These are phyloP conservation scores for Zoanthus sociatus DNA, from an alignment of 92 coral and sea anemone species.

Conservation along the genomic window DNA sequence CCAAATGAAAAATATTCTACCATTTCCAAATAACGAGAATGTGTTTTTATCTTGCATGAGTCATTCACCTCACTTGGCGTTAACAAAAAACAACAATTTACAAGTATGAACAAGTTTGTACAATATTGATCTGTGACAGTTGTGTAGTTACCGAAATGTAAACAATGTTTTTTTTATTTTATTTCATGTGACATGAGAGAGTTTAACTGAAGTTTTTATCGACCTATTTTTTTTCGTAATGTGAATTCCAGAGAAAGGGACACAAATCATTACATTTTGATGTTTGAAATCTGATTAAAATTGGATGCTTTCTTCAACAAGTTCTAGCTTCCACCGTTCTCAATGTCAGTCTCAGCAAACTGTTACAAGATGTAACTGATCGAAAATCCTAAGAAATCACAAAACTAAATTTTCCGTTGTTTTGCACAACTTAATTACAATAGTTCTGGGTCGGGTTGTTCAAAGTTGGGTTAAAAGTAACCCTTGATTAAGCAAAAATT, in stretches of 20 bases:
- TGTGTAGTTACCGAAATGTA: neutral
- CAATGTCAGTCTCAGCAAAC: neutral
- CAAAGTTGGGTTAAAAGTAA: no score
- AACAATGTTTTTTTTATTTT: neutral
- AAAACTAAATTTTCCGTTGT: neutral
- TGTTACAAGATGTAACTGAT: neutral
- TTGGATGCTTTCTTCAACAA: neutral
- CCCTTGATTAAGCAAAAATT: no score
- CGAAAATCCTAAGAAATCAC: neutral
- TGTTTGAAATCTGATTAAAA: slow-evolving; percentile 24
- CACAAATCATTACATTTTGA: slow-evolving; percentile 1
- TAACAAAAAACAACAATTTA: slow-evolving; percentile 15
- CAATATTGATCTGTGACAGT: neutral
- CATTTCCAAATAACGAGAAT: neutral
- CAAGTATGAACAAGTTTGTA: slow-evolving; percentile 17
- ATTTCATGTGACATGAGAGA: neutral
- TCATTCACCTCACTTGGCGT: neutral
- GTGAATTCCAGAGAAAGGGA: neutral
- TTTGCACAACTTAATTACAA: no score
- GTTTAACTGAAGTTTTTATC: neutral
- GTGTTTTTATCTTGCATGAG: neutral
- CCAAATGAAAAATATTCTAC: neutral
- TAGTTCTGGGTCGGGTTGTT: no score
- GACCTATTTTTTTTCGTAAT: neutral
- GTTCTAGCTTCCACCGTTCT: slow-evolving; percentile 5